Base-by-base conservation (phyloP, 2,113 vertebrate genomes). In the Penelope pileata region DNA sequence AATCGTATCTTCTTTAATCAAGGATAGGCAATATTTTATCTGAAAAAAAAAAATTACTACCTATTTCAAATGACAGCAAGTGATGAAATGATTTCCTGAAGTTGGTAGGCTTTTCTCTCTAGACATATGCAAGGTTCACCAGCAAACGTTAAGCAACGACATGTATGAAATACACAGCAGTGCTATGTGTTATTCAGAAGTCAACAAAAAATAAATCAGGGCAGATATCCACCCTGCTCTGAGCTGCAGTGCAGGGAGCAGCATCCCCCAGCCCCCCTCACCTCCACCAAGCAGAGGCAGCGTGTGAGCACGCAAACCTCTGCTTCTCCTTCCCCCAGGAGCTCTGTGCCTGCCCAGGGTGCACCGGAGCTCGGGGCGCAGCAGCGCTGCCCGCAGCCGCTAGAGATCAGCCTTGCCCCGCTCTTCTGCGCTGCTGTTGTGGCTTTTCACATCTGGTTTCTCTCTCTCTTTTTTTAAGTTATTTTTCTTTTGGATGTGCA, bases 361-460 rank as follows among this genome's bases (percentile, higher is more conserved):
- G 51, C 16, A 27, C 27, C 45, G 17, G 45, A 12, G 16, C 26
- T 8, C 69, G 38, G 88, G 86, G 68, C 54, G 75, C 66, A 34
- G 96, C 43, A 90, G 76, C 94, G 74, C 72, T 1, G 83, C 54
- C 43, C 47, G 81, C 83, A 8, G 91, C 98, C 99, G 98, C 98
- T 98, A 99, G 99, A 98, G 99, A 98, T 98, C 99, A 99, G 98
- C 98, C 97, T 99, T 98, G 98, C 83, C 97, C 98, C 96, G 97
- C 85, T 86, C 94, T 98, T 97, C 92, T 40, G 7, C 87, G 45
- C 83, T 27, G 15, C 84, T 45, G 68, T 72, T 56, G 29, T 6
- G 36, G 4, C 30, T 76, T 85, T 50, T 34, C 94, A 48, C 32
- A n/a, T 7, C 34, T 30, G 17, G 23, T 38, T n/a, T 51, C 0